phyloP scores from a whole-genome alignment of 2,888 invertebrate species.

The Platycheirus rosarum region DNA sequence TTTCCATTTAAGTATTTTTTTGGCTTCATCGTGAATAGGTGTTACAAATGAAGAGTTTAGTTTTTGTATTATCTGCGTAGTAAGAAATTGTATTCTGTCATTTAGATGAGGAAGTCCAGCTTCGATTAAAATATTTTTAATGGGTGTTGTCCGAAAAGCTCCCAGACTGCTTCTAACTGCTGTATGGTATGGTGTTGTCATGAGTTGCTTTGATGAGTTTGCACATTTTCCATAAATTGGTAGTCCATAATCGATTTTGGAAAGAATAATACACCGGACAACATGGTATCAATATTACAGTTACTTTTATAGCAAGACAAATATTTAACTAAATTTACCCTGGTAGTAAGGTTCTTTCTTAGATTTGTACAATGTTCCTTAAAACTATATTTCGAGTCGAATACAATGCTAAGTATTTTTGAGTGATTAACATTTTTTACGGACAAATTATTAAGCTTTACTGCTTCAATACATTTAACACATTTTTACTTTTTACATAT shows the following conservation, averaged over 20 bases:
- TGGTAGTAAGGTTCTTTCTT: neutral
- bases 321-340: neutral
- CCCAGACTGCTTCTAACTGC: neutral
- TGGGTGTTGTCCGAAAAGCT: constrained; percentile 1
- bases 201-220: neutral
- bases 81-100: too few species aligned
- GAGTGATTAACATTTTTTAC: neutral
- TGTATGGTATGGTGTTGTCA: neutral
- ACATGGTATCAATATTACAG: neutral
- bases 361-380: neutral
- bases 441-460: neutral
- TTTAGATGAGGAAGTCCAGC: neutral
- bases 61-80: too few species aligned
- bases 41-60: too few species aligned
- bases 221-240: neutral
- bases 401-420: constrained; percentile 1
- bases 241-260: constrained; percentile 1
- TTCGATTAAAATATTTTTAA: neutral
- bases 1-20: too few species aligned
- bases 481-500: neutral
- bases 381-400: neutral
- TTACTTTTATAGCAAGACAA: neutral
- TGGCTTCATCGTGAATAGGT: too few species aligned
- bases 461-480: neutral
- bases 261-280: neutral